Evolutionary conservation across 2,113 vertebrate species (phyloP).

Genomic region (Entomyzon cyanotis): DNA sequence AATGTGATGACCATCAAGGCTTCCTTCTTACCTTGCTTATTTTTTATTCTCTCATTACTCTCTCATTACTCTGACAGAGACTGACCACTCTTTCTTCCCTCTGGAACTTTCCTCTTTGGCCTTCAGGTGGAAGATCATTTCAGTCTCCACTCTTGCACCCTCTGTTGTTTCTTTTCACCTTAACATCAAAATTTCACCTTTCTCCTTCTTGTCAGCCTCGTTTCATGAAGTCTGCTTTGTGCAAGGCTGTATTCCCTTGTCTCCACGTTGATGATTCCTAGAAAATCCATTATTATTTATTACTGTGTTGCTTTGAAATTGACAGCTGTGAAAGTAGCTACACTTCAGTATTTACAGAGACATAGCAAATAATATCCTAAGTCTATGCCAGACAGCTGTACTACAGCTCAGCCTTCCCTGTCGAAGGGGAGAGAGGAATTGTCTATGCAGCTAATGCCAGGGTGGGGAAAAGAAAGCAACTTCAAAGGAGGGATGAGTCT

Average conservation of each 20-base stretch:
- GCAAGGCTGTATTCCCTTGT: background rate
- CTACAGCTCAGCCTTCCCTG: background rate
- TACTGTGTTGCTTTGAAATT: background rate
- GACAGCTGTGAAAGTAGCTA: background rate
- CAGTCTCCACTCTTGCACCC: background rate
- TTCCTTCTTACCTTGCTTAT: background rate
- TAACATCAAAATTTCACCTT: background rate
- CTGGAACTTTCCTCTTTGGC: background rate
- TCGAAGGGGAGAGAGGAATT: background rate
- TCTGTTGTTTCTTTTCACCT: background rate
- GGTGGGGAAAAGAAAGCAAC: background rate
- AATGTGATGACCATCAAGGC: background rate
- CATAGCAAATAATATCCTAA: background rate
- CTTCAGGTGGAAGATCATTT: background rate
- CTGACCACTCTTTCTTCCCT: background rate
- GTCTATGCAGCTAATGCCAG: background rate
- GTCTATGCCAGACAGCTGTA: background rate
- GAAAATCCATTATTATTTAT: slow-evolving; percentile 18
- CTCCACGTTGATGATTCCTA: background rate
- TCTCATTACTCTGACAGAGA: background rate
- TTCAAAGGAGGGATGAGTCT: slow-evolving; percentile 10
- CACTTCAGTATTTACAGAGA: background rate
- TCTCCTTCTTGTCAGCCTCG: background rate
- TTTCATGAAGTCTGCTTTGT: background rate
- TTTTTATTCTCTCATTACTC: background rate